Percentiles rank a stretch among this genome's conserved stretches.
Evolutionary conservation across 2,888 invertebrate species (phyloP).

Genomic region (Slavum lentiscoides): DNA sequence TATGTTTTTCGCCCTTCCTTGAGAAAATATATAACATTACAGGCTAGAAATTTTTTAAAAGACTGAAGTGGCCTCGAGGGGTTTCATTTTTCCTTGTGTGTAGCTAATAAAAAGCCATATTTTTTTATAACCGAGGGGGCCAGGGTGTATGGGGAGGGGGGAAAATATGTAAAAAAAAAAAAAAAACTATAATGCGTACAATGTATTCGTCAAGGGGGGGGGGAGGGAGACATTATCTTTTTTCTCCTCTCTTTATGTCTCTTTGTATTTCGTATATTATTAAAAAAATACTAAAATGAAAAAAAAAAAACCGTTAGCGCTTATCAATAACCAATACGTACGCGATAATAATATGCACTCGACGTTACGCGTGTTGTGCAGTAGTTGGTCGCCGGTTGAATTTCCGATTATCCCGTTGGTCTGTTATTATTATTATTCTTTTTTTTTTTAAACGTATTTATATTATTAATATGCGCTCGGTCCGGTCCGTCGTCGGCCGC

Average conservation of each 20-base stretch:
- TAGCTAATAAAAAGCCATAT: constrained; percentile 52
- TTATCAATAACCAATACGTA: not conserved
- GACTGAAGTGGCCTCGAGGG: constrained; percentile 51
- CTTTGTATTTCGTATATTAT: too few relatives aligned
- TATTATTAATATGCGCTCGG: constrained; percentile 32
- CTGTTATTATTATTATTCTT: constrained; percentile 2
- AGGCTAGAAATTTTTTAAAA: constrained; percentile 53
- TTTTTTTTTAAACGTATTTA: not conserved
- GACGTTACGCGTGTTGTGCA: too few relatives aligned
- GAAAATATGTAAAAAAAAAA: not conserved
- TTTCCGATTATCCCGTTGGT: constrained; percentile 29
- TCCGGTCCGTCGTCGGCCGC: too few relatives aligned
- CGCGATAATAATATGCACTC: too few relatives aligned
- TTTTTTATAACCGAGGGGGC: constrained; percentile 35
- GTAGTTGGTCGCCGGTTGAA: constrained; percentile 15
- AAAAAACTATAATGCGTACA: not conserved
- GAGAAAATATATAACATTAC: constrained; percentile 38
- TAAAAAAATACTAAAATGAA: too few relatives aligned
- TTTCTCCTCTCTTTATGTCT: constrained; percentile 10
- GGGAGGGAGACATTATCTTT: constrained; percentile 40
- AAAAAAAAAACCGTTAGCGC: too few relatives aligned
- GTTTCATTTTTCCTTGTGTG: constrained; percentile 44
- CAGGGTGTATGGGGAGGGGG: not conserved
- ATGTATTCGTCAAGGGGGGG: constrained; percentile 25
- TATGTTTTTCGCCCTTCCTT: constrained; percentile 34